Evolutionary conservation across 2,888 invertebrate genomes (phyloP).

Genomic region (Harpagoxenus sublaevis): DNA sequence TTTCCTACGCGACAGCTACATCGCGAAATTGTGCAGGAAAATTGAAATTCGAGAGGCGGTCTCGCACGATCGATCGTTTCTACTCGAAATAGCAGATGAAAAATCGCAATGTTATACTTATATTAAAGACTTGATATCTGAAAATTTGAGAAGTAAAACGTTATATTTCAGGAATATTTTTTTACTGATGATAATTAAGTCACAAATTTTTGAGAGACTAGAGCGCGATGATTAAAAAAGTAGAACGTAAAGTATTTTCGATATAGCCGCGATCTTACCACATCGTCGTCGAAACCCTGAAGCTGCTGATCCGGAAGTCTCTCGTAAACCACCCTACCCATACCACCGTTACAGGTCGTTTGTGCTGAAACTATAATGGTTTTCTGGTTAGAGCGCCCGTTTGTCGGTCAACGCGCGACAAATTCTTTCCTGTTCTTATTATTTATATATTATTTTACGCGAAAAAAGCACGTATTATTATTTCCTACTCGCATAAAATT

Average conservation of each 20-base stretch:
- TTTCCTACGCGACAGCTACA: background rate
- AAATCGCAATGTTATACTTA: background rate
- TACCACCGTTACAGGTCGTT: conserved; percentile 96
- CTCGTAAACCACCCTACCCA: conserved; percentile 95
- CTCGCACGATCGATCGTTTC: background rate
- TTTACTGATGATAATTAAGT: background rate
- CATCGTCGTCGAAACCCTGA: conserved; percentile 96
- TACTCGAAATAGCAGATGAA: background rate
- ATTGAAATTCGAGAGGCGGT: background rate
- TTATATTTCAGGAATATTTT: background rate
- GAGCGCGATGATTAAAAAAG: background rate
- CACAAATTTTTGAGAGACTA: background rate
- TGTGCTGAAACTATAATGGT: conserved; percentile 89
- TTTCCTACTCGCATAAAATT: conserved; percentile 65
- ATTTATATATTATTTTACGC: conserved; percentile 19
- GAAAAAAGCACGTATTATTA: conserved; percentile 55
- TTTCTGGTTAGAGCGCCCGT: conserved; percentile 58
- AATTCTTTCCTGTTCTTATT: conserved; percentile 16
- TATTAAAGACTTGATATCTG: background rate
- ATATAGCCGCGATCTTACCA: conserved; percentile 86
- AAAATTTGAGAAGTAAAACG: background rate
- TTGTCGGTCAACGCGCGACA: conserved; percentile 11
- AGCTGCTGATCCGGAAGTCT: conserved; percentile 95
- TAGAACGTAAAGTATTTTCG: background rate
- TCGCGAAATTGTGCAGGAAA: background rate